Conservation (phyloP, 2,888 invertebrate genomes). For the Diarsia dahlii region DNA sequence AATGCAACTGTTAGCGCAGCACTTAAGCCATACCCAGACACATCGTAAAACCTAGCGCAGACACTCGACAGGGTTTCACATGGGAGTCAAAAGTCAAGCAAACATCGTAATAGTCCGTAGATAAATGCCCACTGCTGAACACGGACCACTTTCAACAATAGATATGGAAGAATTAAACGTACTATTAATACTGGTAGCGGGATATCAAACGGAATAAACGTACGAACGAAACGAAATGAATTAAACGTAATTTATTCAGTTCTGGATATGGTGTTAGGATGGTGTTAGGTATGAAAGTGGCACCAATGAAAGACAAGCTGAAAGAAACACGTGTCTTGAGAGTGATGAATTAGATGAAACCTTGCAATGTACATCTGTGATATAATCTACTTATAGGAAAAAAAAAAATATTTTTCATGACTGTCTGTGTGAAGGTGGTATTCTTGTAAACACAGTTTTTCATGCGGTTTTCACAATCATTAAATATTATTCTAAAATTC, state of each 20-base stretch:
- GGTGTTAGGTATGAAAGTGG: not conserved
- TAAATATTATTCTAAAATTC: not conserved
- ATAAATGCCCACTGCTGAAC: not conserved
- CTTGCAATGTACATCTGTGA: not conserved
- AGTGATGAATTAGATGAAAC: not conserved
- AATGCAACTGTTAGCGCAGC: conserved; percentile 15
- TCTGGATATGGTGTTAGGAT: not conserved
- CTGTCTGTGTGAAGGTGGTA: not conserved
- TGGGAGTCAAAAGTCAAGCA: conserved; percentile 38
- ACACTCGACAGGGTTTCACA: conserved; percentile 21
- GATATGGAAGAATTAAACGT: not conserved
- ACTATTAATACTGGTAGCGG: too few species aligned
- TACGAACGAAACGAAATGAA: too few species aligned
- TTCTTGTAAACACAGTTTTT: not conserved
- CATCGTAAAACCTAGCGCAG: conserved; percentile 37
- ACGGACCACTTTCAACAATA: not conserved
- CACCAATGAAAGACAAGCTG: not conserved
- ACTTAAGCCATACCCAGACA: conserved; percentile 10
- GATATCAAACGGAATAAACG: too few species aligned
- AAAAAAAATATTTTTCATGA: not conserved
- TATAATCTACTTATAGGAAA: not conserved
- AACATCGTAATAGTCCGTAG: conserved; percentile 15
- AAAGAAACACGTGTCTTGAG: not conserved
- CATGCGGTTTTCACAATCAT: not conserved
- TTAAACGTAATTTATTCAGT: not conserved